Percentiles rank a stretch among this genome's conserved stretches.
Conservation (phyloP, 2,888 invertebrate genomes). For the Drosophila nr. medialis region DNA sequence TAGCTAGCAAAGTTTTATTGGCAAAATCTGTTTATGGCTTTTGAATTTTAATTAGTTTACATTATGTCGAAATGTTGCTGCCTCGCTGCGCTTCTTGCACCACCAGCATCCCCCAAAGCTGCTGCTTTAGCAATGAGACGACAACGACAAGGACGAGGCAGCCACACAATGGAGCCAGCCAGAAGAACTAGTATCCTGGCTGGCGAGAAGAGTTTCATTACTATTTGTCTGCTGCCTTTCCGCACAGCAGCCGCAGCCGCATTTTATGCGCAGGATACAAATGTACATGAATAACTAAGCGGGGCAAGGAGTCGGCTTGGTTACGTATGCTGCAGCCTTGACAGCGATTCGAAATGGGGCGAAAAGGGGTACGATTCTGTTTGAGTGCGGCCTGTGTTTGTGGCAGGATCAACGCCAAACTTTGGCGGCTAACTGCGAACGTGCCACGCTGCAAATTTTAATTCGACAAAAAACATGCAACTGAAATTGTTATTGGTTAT, state of each 20-base stretch:
- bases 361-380: constrained; percentile 1
- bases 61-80: constrained; percentile 79
- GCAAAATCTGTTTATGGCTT: constrained; percentile 84
- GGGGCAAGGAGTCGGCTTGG: constrained; percentile 24
- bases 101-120: not conserved
- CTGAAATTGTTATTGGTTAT: constrained; percentile 79
- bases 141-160: constrained; percentile 27
- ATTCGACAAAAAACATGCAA: constrained; percentile 76
- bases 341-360: not conserved
- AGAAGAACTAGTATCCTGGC: constrained; percentile 67
- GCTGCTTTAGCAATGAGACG: constrained; percentile 17
- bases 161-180: constrained; percentile 50
- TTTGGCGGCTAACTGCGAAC: constrained; percentile 66
- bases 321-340: constrained; percentile 20
- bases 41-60: constrained; percentile 84
- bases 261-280: constrained; percentile 81
- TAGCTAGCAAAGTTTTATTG: constrained; percentile 84
- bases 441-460: constrained; percentile 78
- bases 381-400: constrained; percentile 44
- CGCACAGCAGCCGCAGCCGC: constrained; percentile 79
- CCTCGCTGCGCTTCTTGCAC: constrained; percentile 36
- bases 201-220: constrained; percentile 73
- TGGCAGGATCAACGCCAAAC: constrained; percentile 66
- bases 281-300: constrained; percentile 79
- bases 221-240: constrained; percentile 80